Evolutionary conservation across 2,888 invertebrate genomes (phyloP).

Genomic region (Tenthredo scrophulariae): DNA sequence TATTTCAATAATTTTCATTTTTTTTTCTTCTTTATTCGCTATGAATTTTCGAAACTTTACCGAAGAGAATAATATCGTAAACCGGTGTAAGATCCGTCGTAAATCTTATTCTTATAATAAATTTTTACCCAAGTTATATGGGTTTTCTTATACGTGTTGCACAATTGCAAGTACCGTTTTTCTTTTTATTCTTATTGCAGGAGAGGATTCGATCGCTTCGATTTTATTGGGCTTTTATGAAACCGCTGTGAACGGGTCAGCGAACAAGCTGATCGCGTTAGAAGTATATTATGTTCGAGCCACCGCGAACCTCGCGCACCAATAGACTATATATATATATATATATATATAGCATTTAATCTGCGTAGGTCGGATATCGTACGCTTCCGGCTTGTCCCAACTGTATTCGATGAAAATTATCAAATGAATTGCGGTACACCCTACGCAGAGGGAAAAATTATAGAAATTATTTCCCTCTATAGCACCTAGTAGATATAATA

Average conservation of each 20-base stretch:
- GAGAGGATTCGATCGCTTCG: not conserved
- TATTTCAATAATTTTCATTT: no score
- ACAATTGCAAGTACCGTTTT: not conserved
- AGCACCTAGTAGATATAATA: not conserved
- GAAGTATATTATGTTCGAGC: slow-evolving; percentile 33
- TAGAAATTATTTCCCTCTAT: not conserved
- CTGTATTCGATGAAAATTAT: not conserved
- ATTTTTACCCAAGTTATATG: not conserved
- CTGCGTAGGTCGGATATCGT: slow-evolving; percentile 14
- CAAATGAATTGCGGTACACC: not conserved
- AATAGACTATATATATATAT: slow-evolving; percentile 3
- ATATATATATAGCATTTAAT: slow-evolving; percentile 11
- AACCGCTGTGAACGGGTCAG: slow-evolving; percentile 42
- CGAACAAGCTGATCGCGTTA: slow-evolving; percentile 34
- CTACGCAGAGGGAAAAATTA: not conserved
- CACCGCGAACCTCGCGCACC: slow-evolving; percentile 33
- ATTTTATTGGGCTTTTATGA: slow-evolving; percentile 37
- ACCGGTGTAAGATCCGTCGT: no score
- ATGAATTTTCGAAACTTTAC: no score
- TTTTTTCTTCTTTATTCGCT: no score
- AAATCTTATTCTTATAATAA: not conserved
- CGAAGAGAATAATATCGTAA: no score
- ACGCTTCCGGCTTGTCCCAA: not conserved
- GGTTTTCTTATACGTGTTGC: not conserved
- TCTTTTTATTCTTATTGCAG: not conserved